phyloP scores from a whole-genome alignment of 1,140 invertebrate species.

The Drosophila kohkoa region DNA sequence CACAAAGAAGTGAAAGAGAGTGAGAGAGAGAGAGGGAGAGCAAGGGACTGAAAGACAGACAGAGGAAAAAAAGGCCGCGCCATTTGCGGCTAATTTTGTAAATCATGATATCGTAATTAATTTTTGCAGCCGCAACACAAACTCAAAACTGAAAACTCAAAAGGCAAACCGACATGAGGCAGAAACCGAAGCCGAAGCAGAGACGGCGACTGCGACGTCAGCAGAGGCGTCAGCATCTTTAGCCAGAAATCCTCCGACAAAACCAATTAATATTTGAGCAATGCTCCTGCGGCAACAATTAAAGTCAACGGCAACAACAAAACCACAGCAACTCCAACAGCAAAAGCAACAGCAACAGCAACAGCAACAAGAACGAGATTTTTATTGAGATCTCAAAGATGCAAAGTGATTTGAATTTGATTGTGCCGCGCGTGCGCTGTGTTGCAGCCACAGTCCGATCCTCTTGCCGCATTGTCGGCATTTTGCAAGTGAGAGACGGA shows the following conservation, averaged over 20 bases:
- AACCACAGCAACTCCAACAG: conserved; percentile 25
- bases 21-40: neutral
- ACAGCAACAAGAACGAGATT: conserved; percentile 52
- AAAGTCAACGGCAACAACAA: conserved; percentile 74
- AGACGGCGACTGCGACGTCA: neutral
- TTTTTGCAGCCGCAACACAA: conserved; percentile 72
- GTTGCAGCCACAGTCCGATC: neutral
- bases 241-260: conserved; percentile 75
- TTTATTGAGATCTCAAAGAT: conserved; percentile 83
- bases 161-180: neutral
- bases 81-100: conserved; percentile 83
- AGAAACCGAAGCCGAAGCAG: neutral
- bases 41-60: neutral
- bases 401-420: conserved; percentile 83
- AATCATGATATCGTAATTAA: conserved; percentile 83
- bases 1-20: neutral
- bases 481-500: conserved; percentile 22
- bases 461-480: conserved; percentile 20
- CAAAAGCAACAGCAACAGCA: conserved; percentile 22
- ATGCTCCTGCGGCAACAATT: conserved; percentile 83
- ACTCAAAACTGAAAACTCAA: conserved; percentile 26
- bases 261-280: conserved; percentile 83
- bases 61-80: conserved; percentile 55
- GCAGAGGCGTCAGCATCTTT: conserved; percentile 50
- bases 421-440: conserved; percentile 74